Evolutionary conservation across 2,113 vertebrate genomes (phyloP).

Genomic region (Morone saxatilis): DNA sequence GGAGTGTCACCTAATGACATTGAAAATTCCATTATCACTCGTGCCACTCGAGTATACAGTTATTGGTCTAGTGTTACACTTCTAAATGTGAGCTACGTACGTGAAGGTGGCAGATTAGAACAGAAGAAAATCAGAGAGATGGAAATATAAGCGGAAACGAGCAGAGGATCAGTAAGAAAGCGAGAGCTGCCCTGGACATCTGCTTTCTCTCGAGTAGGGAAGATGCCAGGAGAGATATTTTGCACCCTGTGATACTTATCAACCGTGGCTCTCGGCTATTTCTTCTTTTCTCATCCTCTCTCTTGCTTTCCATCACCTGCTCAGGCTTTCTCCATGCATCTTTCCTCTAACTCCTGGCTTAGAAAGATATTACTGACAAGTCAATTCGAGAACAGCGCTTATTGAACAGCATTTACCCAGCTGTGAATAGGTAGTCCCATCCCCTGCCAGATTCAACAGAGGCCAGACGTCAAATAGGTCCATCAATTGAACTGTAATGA

Average conservation of each 20-base stretch:
- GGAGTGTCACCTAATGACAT: constrained; percentile 16
- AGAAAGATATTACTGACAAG: constrained; percentile 73
- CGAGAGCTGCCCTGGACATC: constrained; percentile 26
- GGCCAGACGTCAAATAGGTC: constrained; percentile 70
- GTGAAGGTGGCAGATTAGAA: constrained; percentile 42
- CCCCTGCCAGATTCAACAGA: constrained; percentile 61
- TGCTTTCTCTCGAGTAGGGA: constrained; percentile 38
- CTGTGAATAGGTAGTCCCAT: constrained; percentile 69
- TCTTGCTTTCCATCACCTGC: constrained; percentile 39
- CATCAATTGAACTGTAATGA: constrained; percentile 75
- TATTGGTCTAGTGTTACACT: constrained; percentile 31
- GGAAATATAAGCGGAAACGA: constrained; percentile 2
- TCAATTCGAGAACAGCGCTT: constrained; percentile 72
- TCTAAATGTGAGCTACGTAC: constrained; percentile 28
- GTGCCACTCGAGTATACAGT: constrained; percentile 23
- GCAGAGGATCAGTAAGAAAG: constrained; percentile 16
- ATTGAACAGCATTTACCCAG: constrained; percentile 74
- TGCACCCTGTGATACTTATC: constrained; percentile 58
- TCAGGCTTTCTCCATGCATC: constrained; percentile 39
- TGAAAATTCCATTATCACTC: constrained; percentile 39
- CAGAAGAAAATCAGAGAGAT: constrained; percentile 8
- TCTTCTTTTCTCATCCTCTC: constrained; percentile 27
- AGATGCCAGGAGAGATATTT: constrained; percentile 49
- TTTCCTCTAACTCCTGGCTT: constrained; percentile 43
- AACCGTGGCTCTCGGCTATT: constrained; percentile 46